Base-by-base conservation (phyloP, 1,140 invertebrate species). In the Popillia japonica region DNA sequence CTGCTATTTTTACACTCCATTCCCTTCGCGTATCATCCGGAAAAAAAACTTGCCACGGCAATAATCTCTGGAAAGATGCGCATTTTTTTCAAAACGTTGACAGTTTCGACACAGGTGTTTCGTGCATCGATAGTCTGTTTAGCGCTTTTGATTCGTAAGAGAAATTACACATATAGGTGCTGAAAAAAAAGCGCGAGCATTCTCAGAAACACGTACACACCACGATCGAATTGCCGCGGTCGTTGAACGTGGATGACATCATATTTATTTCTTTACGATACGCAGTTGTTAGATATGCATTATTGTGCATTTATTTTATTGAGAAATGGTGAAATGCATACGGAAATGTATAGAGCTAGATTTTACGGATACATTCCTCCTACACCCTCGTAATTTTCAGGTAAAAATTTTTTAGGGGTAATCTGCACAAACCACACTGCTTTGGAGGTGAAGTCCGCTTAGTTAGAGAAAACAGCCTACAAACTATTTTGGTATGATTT, bases 131-230 rank as follows among this genome's bases (percentile, higher is more conserved):
- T 17, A 34, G 27, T 55, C 6, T 17, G 48, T 55, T 55, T 34
- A 34, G 4, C 27, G 27, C 27, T 34, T 34, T 55, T 55, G 48
- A 55, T 55, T 55, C 48, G 48, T 55, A 55, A 55, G 48, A 17
- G 14, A n/a, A 55, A 55, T 55, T 55, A 55, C 44, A n/a, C n/a
- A n/a, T 34, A 34, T 34, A 55, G 48, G 48, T 55, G 14, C 14
- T 55, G 17, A 55, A 55, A 44, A 42, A 44, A 55, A 55, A 55
- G 17, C 48, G 48, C 48, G 48, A 55, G 48, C 48, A 55, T 55
- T 55, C 48, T 17, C 2, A 55, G 48, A 55, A 55, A 55, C n/a
- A 1, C n/a, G n/a, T n/a, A 55, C 14, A 55, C 14, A 17, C 48
- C 48, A 55, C 2, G 48, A 55, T 55, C n/a, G 48, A 55, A 55